Evolutionary conservation across 2,113 vertebrate species (phyloP).

Genomic region (Eurystomus gularis): DNA sequence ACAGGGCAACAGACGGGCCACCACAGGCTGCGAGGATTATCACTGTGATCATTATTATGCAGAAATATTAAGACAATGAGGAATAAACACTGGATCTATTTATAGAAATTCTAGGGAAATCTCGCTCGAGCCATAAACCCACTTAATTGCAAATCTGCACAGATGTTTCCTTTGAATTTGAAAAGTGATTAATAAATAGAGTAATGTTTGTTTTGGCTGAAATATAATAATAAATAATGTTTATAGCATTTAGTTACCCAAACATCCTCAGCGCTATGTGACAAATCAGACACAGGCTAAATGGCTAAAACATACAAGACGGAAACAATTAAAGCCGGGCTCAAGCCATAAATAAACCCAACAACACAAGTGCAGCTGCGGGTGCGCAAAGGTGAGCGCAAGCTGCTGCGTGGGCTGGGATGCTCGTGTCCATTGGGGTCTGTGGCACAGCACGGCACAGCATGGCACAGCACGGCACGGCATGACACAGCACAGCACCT

Average conservation of each 20-base stretch:
- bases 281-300: background rate
- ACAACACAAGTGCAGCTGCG: accelerated
- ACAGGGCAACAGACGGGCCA: background rate
- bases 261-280: background rate
- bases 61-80: slow-evolving; percentile 16
- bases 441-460: no score
- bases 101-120: slow-evolving; percentile 27
- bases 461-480: no score
- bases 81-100: background rate
- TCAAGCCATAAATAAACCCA: background rate
- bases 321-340: background rate
- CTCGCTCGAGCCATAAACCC: background rate
- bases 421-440: no score
- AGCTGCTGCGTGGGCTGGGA: background rate
- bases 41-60: background rate
- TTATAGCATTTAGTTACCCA: background rate
- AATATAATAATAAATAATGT: background rate
- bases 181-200: slow-evolving; percentile 63
- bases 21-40: background rate
- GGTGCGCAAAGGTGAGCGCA: background rate
- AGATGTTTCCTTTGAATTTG: slow-evolving; percentile 61
- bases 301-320: background rate
- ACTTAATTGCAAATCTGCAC: slow-evolving; percentile 43
- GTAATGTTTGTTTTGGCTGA: slow-evolving; percentile 48
- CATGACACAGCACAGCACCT: background rate